A percentile compares a stretch with the other conserved stretches of the same genome.
phyloP scores from a whole-genome alignment of 2,113 vertebrate species.

The Hemibagrus wyckioides region DNA sequence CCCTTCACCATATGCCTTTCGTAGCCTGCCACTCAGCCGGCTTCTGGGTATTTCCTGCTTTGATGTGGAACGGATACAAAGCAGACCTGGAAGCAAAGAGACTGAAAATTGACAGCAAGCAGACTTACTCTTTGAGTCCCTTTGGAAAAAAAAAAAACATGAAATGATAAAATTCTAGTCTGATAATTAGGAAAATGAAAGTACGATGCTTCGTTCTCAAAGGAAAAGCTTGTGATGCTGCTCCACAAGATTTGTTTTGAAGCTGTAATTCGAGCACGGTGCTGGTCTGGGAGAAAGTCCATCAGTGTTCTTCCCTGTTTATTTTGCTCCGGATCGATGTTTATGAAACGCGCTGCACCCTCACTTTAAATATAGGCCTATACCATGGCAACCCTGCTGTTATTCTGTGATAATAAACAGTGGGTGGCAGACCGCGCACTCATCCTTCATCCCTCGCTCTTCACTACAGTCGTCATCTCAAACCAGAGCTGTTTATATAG shows the following conservation, averaged over 20 bases:
- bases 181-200: not conserved
- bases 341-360: slow-evolving; percentile 16
- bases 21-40: not conserved
- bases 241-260: not conserved
- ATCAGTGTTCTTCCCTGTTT: slow-evolving; percentile 30
- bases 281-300: not conserved
- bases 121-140: not conserved
- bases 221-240: not conserved
- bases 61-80: slow-evolving; percentile 33
- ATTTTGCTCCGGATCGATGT: slow-evolving; percentile 25
- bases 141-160: not conserved
- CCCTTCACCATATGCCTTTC: not conserved
- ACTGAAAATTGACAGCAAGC: not conserved
- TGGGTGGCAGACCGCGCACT: slow-evolving; percentile 25
- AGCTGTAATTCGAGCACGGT: not conserved
- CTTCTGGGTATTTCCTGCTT: slow-evolving; percentile 24
- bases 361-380: slow-evolving; percentile 21
- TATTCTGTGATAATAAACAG: slow-evolving; percentile 48
- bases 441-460: slow-evolving; percentile 1
- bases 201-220: not conserved
- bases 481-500: not conserved
- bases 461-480: not conserved
- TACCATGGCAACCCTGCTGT: slow-evolving; percentile 48
- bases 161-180: not conserved
- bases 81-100: not conserved